Base-by-base conservation (phyloP, 2,797 vertebrate species). In the Paratrypauchen microcephalus region DNA sequence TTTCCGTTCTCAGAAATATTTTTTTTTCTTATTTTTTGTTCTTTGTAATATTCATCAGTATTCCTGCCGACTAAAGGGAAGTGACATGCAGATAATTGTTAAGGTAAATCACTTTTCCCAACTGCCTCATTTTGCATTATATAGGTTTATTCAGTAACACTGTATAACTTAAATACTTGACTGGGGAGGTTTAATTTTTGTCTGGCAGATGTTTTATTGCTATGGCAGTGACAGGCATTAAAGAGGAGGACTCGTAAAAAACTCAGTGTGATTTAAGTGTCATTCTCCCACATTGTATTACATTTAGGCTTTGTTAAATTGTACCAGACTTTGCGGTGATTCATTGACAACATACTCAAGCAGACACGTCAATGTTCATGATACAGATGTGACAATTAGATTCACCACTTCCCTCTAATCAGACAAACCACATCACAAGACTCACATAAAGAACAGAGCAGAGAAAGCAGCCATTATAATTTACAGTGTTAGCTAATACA, bases 301-400 rank as follows among this genome's bases (percentile, higher is more conserved):
- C 89, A 87, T 68, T 76, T 70, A 76, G 71, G 57, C 78, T 72
- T 89, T 89, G 86, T 90, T 89, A 73, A 85, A 85, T 41, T 71
- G 70, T 83, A 77, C 80, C 67, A 26, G 65, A 84, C 77, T 81
- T 52, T 41, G 36, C 78, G 55, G 64, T 7, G 45, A 74, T 63
- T 71, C 69, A 69, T 32, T 80, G 76, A 81, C 80, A 75, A 76
- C 76, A 72, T 69, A 45, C 69, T 77, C 39, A 52, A 75, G 77
- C 70, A 70, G 71, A 77, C 78, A 77, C 67, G 57, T 59, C 50
- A 62, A 62, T 36, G 71, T 75, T 73, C 73, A 66, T 78, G 55
- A 79, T 67, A 52, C 68, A 72, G 69, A 50, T 72, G 69, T 75
- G 68, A 65, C 76, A 79, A 76, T 81, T 75, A 30, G 18, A 74